Percentiles rank a stretch among this genome's conserved stretches.
These are phyloP conservation scores for Apodemia zela DNA, from an alignment of 2,888 invertebrate genomes.

Conservation along the genomic window DNA sequence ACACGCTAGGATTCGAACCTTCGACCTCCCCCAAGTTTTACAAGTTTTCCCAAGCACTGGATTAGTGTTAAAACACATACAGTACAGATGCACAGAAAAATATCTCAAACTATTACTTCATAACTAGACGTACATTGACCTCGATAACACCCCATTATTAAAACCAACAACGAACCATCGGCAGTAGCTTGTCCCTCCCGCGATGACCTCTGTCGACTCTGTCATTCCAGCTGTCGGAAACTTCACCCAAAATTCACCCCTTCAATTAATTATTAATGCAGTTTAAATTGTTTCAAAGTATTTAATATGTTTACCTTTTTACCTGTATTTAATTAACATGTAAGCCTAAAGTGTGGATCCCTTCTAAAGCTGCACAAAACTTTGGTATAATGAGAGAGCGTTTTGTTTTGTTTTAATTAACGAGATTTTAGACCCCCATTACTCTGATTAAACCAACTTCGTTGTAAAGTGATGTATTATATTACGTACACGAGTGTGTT, in stretches of 20 bases:
- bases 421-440: constrained; percentile 4
- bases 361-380: constrained; percentile 10
- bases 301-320: background rate
- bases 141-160: background rate
- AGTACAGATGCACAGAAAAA: no score
- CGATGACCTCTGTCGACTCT: constrained; percentile 5
- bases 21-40: no score
- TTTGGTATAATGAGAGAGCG: background rate
- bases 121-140: background rate
- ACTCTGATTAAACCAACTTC: constrained; percentile 7
- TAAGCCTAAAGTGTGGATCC: constrained; percentile 10
- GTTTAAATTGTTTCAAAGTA: constrained; percentile 1
- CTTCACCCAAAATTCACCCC: background rate
- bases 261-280: background rate
- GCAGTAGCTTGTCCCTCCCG: background rate
- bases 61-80: no score
- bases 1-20: no score
- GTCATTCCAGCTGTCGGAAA: constrained; percentile 13
- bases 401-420: constrained; percentile 10
- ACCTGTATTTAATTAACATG: constrained; percentile 6
- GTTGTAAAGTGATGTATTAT: constrained; percentile 8
- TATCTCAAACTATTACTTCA: background rate
- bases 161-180: background rate
- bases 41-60: no score
- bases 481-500: background rate